Conservation (phyloP, 2,113 vertebrate species). For the Paramormyrops kingsleyae region DNA sequence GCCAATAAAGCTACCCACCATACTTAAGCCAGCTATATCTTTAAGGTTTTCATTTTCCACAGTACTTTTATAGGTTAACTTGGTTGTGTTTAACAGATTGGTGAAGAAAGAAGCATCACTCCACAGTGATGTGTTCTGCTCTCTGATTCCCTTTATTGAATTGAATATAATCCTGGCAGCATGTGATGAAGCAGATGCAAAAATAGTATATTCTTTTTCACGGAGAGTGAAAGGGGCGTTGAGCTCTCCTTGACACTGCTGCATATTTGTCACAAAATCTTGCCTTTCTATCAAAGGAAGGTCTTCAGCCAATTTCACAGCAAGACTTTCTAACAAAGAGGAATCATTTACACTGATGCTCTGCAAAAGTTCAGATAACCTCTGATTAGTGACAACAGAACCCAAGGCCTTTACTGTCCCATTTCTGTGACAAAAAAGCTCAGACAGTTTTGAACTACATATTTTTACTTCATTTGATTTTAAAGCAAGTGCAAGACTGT, state of each 20-base stretch:
- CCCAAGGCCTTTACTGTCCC: conserved; percentile 31
- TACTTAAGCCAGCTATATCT: conserved; percentile 24
- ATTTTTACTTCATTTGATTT: conserved; percentile 31
- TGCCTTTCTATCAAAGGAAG: conserved; percentile 28
- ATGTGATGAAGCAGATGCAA: conserved; percentile 28
- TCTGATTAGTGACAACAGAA: conserved; percentile 28
- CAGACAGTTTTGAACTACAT: conserved; percentile 41
- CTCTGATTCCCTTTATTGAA: conserved; percentile 27
- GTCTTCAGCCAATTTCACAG: conserved; percentile 41
- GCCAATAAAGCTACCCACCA: conserved; percentile 42
- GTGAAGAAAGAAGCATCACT: conserved; percentile 22
- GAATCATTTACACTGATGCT: conserved; percentile 26
- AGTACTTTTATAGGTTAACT: conserved; percentile 10
- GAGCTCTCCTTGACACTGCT: conserved; percentile 24
- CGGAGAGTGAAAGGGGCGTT: conserved; percentile 30
- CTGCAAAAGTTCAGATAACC: conserved; percentile 39
- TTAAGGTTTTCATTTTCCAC: conserved; percentile 1
- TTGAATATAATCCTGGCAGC: conserved; percentile 41
- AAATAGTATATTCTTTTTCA: conserved; percentile 37
- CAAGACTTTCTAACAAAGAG: conserved; percentile 34
- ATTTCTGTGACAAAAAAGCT: conserved; percentile 37
- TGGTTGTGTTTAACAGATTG: conserved; percentile 30
- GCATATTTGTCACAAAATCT: conserved; percentile 17
- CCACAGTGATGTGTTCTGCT: conserved; percentile 22
- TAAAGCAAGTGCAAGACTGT: conserved; percentile 37